A percentile compares a stretch with the other conserved stretches of the same genome.
Evolutionary conservation across 2,888 invertebrate species (phyloP).

Genomic region (Glaucopsyche alexis): DNA sequence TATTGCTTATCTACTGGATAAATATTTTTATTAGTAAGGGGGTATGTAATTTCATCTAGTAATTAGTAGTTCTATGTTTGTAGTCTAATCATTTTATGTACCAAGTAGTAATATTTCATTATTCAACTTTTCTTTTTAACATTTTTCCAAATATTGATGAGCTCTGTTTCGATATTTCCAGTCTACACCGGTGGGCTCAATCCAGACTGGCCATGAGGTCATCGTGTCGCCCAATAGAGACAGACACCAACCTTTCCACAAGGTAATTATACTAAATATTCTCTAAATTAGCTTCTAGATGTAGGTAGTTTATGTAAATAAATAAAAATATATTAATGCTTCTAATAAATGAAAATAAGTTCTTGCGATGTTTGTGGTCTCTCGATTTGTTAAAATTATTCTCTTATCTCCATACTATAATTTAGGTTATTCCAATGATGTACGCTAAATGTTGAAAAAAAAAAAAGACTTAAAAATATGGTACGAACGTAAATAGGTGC

Average conservation of each 20-base stretch:
- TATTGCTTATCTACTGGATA: no score
- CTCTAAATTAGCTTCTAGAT: not conserved
- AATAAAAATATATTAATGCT: not conserved
- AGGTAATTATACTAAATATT: conserved; percentile 74
- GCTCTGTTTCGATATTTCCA: conserved; percentile 56
- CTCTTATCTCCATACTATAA: not conserved
- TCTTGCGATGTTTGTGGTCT: not conserved
- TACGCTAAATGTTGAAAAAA: no score
- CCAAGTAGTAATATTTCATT: not conserved
- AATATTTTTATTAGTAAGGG: no score
- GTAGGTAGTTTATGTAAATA: not conserved
- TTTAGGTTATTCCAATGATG: not conserved
- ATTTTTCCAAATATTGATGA: not conserved
- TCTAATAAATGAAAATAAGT: not conserved
- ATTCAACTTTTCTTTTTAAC: not conserved
- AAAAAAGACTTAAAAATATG: no score
- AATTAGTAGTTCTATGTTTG: not conserved
- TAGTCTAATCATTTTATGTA: not conserved
- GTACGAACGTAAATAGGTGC: not conserved
- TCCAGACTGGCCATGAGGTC: conserved; percentile 94
- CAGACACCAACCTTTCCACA: conserved; percentile 88
- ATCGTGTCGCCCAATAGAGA: conserved; percentile 94
- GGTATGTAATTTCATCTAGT: not conserved
- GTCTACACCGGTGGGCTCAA: conserved; percentile 95
- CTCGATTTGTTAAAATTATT: not conserved